Evolutionary conservation across 2,888 invertebrate species (phyloP).

Genomic region (Ectemnius continuus): DNA sequence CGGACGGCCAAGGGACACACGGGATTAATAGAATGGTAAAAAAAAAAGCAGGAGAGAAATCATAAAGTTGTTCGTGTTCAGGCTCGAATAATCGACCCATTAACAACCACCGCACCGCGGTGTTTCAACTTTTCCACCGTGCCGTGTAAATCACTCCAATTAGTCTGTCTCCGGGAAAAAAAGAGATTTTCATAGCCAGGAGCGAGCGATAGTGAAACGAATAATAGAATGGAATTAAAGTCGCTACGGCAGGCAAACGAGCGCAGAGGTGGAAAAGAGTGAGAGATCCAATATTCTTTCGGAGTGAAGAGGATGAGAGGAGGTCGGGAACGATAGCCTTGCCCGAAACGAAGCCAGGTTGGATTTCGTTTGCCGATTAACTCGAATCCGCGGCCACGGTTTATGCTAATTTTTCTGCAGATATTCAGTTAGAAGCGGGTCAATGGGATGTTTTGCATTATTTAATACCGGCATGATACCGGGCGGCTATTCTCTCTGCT

Average conservation of each 20-base stretch:
- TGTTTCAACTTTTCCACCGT: no score
- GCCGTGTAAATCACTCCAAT: no score
- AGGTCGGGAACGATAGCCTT: not conserved
- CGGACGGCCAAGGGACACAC: no score
- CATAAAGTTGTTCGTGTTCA: no score
- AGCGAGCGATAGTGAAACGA: not conserved
- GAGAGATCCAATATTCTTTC: no score
- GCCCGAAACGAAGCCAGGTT: not conserved
- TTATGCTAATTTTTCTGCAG: constrained; percentile 35
- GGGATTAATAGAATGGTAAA: no score
- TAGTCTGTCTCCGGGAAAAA: no score
- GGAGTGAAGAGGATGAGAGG: no score
- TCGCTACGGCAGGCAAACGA: constrained; percentile 2
- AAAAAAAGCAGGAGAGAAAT: no score
- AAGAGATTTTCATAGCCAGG: no score
- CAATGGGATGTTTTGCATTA: constrained; percentile 36
- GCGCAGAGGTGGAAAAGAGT: not conserved
- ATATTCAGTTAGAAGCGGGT: constrained; percentile 18
- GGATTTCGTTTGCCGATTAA: constrained; percentile 12
- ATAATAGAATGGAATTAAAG: constrained; percentile 23
- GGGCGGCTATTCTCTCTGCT: not conserved
- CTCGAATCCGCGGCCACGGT: constrained; percentile 18
- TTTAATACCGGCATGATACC: constrained; percentile 25
- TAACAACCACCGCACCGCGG: no score
- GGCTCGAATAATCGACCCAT: no score